Evolutionary conservation across 2,113 vertebrate species (phyloP), one percentile per base, ranked within the genome.

Genomic region (Antechinus stuartii): DNA sequence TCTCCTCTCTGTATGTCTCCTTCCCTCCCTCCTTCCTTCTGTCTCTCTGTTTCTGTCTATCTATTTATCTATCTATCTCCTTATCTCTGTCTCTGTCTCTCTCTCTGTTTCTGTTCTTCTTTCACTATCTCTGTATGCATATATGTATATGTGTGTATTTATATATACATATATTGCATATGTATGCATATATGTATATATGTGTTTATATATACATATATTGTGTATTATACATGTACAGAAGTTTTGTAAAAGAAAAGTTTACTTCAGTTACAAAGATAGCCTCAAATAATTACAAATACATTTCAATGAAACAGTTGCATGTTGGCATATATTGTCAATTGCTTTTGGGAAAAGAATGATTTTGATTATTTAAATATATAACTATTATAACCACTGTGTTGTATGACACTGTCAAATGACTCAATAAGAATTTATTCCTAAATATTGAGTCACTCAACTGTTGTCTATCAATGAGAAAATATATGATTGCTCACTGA

Each of bases 331-430:
- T 42, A 93, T 90, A 93, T 84, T 84, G 23, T 6, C 68, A 23
- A 47, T 50, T n/a, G n/a, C 54, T 95, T 94, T 97, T 96, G 3
- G 5, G 46, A 95, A 96, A 89, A 91, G 55, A 92, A 89, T 54
- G 53, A 52, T 91, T 95, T 76, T 50, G n/a, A 84, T 23, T 22
- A 76, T 42, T 42, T 84, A 23, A 84, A 56, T 56, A 42, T 94
- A 61, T 96, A 95, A 89, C 68, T 61, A 96, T 94, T 90, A 42
- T 89, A 92, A 46, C 91, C 50, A 25, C 9, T 52, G 50, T 52
- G 50, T 52, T 52, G 50, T 52, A 52, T 52, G 10, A 52, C 50
- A 10, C 50, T 52, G 50, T 52, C 10, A 11, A 52, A 52, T 52
- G 50, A 52, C 49, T 49, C 49, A 49, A 49, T 49, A 49, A 49